Conservation (phyloP, 2,113 vertebrate species). For the Paratilapia polleni region DNA sequence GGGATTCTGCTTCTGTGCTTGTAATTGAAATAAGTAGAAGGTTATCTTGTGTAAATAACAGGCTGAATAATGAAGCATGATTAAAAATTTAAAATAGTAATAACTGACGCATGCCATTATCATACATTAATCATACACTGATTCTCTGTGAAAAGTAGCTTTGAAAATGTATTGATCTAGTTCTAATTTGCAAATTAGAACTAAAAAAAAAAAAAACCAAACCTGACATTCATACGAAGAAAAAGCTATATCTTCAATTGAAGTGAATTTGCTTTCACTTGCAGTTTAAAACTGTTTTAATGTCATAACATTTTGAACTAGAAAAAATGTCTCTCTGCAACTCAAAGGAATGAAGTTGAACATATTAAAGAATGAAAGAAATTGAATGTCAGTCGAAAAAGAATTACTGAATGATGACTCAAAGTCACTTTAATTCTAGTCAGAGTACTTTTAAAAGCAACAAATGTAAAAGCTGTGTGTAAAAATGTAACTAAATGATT, state of each 20-base stretch:
- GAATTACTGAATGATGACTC: not conserved
- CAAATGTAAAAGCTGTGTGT: not conserved
- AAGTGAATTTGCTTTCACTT: not conserved
- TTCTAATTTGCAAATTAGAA: not conserved
- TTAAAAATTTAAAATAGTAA: constrained; percentile 35
- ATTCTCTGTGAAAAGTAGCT: constrained; percentile 5
- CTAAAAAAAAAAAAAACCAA: not conserved
- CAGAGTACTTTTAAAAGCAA: not conserved
- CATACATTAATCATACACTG: too few species aligned
- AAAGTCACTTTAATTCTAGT: not conserved
- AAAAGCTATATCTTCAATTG: not conserved
- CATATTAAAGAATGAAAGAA: not conserved
- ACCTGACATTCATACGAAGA: not conserved
- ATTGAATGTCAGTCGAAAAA: not conserved
- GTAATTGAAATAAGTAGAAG: constrained; percentile 56
- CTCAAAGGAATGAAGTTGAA: not conserved
- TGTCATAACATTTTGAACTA: not conserved
- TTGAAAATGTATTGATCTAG: constrained; percentile 9
- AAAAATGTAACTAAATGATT: not conserved
- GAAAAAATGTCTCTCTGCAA: not conserved
- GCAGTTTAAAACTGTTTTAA: not conserved
- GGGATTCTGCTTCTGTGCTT: constrained; percentile 3
- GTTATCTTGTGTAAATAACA: constrained; percentile 52
- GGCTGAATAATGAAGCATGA: constrained; percentile 44
- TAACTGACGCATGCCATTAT: constrained; percentile 18